Conservation (phyloP, 2,888 invertebrate species). For the Ommatoiulus sabulosus region DNA sequence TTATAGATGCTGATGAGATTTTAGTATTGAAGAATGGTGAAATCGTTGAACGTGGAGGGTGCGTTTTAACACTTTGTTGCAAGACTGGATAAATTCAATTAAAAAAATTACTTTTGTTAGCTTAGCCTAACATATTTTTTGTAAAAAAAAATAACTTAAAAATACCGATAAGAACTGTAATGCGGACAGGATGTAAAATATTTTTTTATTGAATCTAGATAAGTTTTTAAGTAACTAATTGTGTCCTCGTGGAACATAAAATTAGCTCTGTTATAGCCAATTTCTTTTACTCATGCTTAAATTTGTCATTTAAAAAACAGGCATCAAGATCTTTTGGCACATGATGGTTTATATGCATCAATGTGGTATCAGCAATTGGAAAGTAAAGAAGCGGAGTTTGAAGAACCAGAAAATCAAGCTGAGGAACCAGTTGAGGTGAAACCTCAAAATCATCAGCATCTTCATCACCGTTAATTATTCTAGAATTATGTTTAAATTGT, state of each 20-base stretch:
- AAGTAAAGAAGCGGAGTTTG: conserved; percentile 66
- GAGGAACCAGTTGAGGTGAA: not conserved
- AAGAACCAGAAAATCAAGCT: not conserved
- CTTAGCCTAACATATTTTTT: not conserved
- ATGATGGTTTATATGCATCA: conserved; percentile 82
- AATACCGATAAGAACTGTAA: too few species aligned
- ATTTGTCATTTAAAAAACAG: conserved; percentile 68
- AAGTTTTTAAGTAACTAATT: too few species aligned
- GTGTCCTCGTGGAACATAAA: too few species aligned
- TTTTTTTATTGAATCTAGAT: too few species aligned
- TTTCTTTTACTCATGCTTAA: not conserved
- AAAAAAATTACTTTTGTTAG: not conserved
- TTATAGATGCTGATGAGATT: conserved; percentile 95
- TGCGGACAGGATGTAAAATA: too few species aligned
- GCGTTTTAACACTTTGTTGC: conserved; percentile 65
- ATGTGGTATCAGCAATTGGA: conserved; percentile 93
- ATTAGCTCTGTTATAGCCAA: not conserved
- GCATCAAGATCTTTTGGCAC: conserved; percentile 78
- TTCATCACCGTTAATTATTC: not conserved
- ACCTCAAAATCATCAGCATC: not conserved
- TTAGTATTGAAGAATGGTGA: conserved; percentile 91
- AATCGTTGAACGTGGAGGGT: conserved; percentile 90
- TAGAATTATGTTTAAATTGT: not conserved
- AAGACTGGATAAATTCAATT: conserved; percentile 14
- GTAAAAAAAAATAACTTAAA: not conserved